Evolutionary conservation across 92 coral and sea anemone species (phyloP).

Genomic region (Epizoanthus rinbou): DNA sequence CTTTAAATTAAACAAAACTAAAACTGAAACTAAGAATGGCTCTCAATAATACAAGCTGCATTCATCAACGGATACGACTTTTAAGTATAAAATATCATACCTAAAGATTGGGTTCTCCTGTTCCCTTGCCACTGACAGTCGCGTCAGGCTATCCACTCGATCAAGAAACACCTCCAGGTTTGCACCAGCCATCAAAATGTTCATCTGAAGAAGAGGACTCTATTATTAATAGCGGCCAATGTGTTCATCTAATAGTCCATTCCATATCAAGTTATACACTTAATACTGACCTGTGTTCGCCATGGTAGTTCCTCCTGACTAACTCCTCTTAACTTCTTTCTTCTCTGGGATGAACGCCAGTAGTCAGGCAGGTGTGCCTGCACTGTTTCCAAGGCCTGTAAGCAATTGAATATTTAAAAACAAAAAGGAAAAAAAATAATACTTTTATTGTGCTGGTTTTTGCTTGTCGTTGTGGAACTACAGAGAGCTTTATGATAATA

Average conservation of each 20-base stretch:
- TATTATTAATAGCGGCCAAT: too few relatives aligned
- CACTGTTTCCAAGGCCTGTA: constrained; percentile 76
- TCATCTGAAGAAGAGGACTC: constrained; percentile 58
- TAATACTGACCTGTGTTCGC: constrained; percentile 86
- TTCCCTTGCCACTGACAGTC: constrained; percentile 51
- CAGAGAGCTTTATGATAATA: too few relatives aligned
- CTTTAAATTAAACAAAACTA: too few relatives aligned
- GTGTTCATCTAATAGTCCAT: not conserved
- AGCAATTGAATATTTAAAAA: not conserved
- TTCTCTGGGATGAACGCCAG: constrained; percentile 80
- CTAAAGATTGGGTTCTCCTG: constrained; percentile 63
- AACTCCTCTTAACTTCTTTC: constrained; percentile 81
- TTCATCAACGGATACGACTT: too few relatives aligned
- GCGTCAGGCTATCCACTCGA: constrained; percentile 50
- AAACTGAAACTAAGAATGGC: too few relatives aligned
- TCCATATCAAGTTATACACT: not conserved
- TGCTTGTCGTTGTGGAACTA: too few relatives aligned
- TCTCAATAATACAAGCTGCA: too few relatives aligned
- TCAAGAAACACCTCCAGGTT: constrained; percentile 84
- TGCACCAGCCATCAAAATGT: constrained; percentile 76
- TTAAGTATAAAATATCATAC: constrained; percentile 15
- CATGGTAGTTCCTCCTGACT: constrained; percentile 89
- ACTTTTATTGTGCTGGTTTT: too few relatives aligned
- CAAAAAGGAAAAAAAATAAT: not conserved
- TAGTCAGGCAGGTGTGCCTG: constrained; percentile 78